Percentiles rank a stretch among this genome's conserved stretches.
phyloP scores from a whole-genome alignment of 2,888 invertebrate species.

The Osmoderma eremita region DNA sequence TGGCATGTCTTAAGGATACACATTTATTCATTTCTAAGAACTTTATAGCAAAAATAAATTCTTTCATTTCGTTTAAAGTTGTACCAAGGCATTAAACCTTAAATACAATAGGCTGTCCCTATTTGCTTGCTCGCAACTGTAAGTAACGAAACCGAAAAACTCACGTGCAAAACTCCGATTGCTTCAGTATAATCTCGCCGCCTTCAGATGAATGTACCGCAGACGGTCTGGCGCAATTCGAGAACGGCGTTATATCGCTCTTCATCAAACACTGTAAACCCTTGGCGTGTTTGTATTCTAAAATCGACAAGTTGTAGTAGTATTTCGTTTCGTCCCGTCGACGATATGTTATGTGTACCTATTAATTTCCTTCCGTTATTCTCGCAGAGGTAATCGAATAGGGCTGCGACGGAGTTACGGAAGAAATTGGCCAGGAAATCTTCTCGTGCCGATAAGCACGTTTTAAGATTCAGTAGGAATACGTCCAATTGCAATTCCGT shows the following conservation, averaged over 20 bases:
- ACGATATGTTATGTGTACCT: slow-evolving; percentile 38
- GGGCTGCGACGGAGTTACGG: slow-evolving; percentile 43
- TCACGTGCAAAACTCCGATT: slow-evolving; percentile 36
- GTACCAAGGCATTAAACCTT: too few species aligned
- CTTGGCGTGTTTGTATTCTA: slow-evolving; percentile 28
- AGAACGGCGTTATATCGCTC: background rate
- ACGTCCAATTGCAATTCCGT: slow-evolving; percentile 25
- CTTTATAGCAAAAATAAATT: too few species aligned
- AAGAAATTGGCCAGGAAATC: slow-evolving; percentile 41
- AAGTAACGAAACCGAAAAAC: too few species aligned
- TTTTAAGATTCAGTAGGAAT: slow-evolving; percentile 31
- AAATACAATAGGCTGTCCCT: too few species aligned
- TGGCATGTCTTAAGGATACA: too few species aligned
- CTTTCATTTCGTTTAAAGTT: too few species aligned
- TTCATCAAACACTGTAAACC: slow-evolving; percentile 39
- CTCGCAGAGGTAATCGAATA: slow-evolving; percentile 46
- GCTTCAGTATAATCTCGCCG: slow-evolving; percentile 27
- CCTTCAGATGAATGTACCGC: slow-evolving; percentile 8
- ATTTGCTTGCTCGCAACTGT: too few species aligned
- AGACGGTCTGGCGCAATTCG: slow-evolving; percentile 6
- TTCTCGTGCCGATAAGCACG: slow-evolving; percentile 29
- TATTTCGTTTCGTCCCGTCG: too few species aligned
- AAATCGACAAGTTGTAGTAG: slow-evolving; percentile 7
- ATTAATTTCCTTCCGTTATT: slow-evolving; percentile 43
- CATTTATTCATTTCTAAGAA: too few species aligned